Percentiles rank a stretch among this genome's conserved stretches.
These are phyloP conservation scores for Leucophora obtusa DNA, from an alignment of 2,888 invertebrate genomes.

Conservation along the genomic window DNA sequence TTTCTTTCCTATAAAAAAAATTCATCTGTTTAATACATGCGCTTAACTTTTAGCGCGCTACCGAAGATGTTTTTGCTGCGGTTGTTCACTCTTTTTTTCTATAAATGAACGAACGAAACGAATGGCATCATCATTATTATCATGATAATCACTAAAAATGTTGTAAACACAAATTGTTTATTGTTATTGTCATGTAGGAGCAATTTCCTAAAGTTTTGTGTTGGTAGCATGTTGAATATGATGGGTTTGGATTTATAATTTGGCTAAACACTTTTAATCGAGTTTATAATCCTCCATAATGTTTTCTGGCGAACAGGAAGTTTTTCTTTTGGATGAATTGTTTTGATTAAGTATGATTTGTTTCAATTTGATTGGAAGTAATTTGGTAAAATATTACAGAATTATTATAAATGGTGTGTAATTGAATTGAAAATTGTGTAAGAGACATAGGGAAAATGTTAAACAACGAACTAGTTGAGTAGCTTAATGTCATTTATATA, in stretches of 20 bases:
- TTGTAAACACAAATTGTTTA: conserved; percentile 36
- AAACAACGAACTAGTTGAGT: too few relatives aligned
- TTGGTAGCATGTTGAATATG: not conserved
- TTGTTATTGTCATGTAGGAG: not conserved
- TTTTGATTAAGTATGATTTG: conserved; percentile 32
- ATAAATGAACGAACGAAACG: not conserved
- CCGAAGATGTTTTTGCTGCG: not conserved
- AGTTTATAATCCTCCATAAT: conserved; percentile 31
- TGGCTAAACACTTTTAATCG: conserved; percentile 4
- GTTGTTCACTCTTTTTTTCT: not conserved
- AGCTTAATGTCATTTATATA: too few relatives aligned
- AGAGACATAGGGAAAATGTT: too few relatives aligned
- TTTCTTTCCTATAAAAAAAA: conserved; percentile 16
- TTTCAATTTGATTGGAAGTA: conserved; percentile 6
- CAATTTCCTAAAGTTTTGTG: not conserved
- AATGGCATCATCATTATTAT: not conserved
- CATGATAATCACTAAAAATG: conserved; percentile 33
- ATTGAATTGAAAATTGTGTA: not conserved
- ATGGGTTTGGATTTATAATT: not conserved
- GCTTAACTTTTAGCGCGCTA: conserved; percentile 15
- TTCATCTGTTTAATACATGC: conserved; percentile 25
- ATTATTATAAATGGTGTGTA: not conserved
- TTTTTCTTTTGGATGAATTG: conserved; percentile 7
- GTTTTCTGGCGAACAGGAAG: conserved; percentile 6
- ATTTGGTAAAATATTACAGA: conserved; percentile 10